Conservation (phyloP, 2,888 invertebrate genomes). For the Oscheius onirici region DNA sequence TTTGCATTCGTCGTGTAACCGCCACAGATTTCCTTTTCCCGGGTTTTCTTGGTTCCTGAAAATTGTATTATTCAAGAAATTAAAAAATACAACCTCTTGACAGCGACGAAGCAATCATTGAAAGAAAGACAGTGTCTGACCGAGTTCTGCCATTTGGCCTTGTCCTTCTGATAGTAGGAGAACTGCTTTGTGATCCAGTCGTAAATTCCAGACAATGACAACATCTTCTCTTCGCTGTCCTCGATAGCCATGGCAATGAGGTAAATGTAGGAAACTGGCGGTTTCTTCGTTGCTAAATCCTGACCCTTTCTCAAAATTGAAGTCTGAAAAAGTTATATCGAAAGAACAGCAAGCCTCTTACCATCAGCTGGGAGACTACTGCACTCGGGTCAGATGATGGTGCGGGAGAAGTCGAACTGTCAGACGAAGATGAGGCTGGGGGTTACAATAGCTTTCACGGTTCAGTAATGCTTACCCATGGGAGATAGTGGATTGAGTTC, state of each 20-base stretch:
- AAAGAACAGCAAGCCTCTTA: too few relatives aligned
- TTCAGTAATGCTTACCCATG: too few relatives aligned
- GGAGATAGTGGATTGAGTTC: too few relatives aligned
- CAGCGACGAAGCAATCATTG: constrained; percentile 12
- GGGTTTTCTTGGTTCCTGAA: not conserved
- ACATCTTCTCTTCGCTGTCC: constrained; percentile 1
- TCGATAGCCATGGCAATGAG: constrained; percentile 23
- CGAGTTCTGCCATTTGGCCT: constrained; percentile 13
- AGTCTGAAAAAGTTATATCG: not conserved
- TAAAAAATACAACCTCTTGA: not conserved
- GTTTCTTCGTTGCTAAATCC: not conserved
- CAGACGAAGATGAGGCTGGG: too few relatives aligned
- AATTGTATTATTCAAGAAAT: not conserved
- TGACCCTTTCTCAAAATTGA: not conserved
- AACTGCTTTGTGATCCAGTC: constrained; percentile 14
- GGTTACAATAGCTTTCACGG: too few relatives aligned
- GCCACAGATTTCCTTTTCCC: constrained; percentile 18
- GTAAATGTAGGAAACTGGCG: constrained; percentile 4
- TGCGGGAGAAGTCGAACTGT: too few relatives aligned
- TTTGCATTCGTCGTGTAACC: constrained; percentile 10
- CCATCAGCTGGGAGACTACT: too few relatives aligned
- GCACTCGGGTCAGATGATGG: too few relatives aligned
- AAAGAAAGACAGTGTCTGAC: constrained; percentile 18
- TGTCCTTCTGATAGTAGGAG: constrained; percentile 17
- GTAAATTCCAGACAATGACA: constrained; percentile 2